Percentiles rank a stretch among this genome's conserved stretches.
phyloP scores from a whole-genome alignment of 1,140 invertebrate genomes.

The Chionoecetes opilio region DNA sequence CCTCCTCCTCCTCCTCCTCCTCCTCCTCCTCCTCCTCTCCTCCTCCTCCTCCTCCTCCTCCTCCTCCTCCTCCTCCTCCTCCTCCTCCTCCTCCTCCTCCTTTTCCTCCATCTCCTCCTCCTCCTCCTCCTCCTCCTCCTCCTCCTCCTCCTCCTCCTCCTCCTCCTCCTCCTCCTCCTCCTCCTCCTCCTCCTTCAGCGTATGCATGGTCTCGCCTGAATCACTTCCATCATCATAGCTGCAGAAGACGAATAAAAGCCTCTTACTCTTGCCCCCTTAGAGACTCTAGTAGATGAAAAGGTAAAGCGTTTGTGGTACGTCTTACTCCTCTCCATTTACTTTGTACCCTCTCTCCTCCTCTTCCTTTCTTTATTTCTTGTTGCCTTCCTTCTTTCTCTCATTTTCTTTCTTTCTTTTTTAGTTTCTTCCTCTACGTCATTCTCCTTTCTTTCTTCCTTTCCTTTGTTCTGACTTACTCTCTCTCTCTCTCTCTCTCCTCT shows the following conservation, averaged over 20 bases:
- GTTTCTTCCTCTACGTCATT: no score
- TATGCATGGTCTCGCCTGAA: background rate
- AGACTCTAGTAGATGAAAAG: no score
- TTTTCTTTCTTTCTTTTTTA: no score
- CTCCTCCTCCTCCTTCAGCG: background rate
- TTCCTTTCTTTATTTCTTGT: no score
- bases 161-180: slow-evolving; percentile 13
- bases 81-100: background rate
- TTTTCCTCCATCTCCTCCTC: background rate
- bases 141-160: slow-evolving; percentile 22
- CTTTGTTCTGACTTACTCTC: no score
- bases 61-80: background rate
- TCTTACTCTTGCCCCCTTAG: background rate
- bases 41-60: background rate
- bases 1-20: background rate
- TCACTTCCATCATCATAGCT: no score
- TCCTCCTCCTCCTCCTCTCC: background rate
- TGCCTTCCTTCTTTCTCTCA: no score
- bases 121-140: slow-evolving; percentile 21
- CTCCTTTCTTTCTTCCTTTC: background rate
- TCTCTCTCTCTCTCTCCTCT: no score
- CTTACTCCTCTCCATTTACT: no score
- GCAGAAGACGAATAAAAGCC: background rate
- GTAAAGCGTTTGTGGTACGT: no score
- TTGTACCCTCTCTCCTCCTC: no score